Conservation (phyloP, 1,140 invertebrate species). For the Myzus persicae region DNA sequence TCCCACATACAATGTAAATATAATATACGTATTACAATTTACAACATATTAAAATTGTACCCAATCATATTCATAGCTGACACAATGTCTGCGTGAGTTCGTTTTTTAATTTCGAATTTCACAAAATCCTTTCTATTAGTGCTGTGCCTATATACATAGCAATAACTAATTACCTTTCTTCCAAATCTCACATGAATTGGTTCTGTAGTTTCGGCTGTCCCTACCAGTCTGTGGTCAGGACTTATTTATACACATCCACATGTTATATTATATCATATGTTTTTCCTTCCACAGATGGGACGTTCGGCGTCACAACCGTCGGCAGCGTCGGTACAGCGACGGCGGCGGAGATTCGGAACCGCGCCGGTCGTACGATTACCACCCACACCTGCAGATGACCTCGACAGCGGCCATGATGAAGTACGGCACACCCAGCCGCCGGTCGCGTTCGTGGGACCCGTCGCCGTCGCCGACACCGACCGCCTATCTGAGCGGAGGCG, state of each 20-base stretch:
- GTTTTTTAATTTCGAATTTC: not conserved
- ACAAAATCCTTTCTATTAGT: not conserved
- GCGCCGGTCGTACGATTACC: not conserved
- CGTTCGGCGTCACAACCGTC: not conserved
- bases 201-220: not conserved
- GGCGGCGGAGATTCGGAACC: not conserved
- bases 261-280: not conserved
- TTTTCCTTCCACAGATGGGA: not conserved
- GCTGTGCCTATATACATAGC: no score
- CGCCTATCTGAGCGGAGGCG: not conserved
- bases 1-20: no score
- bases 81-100: no score
- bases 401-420: not conserved
- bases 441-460: slow-evolving; percentile 71
- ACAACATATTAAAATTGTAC: no score
- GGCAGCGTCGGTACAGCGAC: not conserved
- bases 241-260: no score
- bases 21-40: no score
- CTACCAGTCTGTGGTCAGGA: not conserved
- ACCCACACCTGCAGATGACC: not conserved
- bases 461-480: slow-evolving; percentile 65
- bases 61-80: no score
- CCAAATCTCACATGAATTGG: not conserved
- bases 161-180: not conserved
- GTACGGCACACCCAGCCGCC: slow-evolving; percentile 62